Evolutionary conservation across 2,888 invertebrate genomes (phyloP).

Genomic region (Stenoptilia bipunctidactyla): DNA sequence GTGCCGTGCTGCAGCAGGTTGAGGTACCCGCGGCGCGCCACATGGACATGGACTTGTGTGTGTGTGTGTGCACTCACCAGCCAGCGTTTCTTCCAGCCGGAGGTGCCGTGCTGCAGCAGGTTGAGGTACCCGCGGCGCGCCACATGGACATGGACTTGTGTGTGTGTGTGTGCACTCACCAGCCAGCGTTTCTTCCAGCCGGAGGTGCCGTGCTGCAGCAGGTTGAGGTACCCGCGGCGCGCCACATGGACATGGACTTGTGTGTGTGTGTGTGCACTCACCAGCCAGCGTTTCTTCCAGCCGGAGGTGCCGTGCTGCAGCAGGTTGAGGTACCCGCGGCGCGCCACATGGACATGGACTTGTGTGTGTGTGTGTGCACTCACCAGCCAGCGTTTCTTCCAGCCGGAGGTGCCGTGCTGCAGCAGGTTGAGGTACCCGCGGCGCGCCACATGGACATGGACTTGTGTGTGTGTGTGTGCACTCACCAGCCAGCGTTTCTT

Average conservation of each 20-base stretch:
- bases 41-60: not conserved
- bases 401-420: not conserved
- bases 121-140: not conserved
- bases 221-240: not conserved
- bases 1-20: not conserved
- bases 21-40: not conserved
- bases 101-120: not conserved
- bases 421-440: not conserved
- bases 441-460: not conserved
- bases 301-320: not conserved
- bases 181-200: not conserved
- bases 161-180: not conserved
- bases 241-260: not conserved
- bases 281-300: not conserved
- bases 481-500: not conserved
- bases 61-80: not conserved
- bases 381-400: not conserved
- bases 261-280: not conserved
- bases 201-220: not conserved
- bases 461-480: not conserved
- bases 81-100: not conserved
- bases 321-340: not conserved
- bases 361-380: not conserved
- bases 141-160: not conserved
- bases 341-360: not conserved